Evolutionary conservation across 2,113 vertebrate genomes (phyloP).

Genomic region (Hassar affinis): DNA sequence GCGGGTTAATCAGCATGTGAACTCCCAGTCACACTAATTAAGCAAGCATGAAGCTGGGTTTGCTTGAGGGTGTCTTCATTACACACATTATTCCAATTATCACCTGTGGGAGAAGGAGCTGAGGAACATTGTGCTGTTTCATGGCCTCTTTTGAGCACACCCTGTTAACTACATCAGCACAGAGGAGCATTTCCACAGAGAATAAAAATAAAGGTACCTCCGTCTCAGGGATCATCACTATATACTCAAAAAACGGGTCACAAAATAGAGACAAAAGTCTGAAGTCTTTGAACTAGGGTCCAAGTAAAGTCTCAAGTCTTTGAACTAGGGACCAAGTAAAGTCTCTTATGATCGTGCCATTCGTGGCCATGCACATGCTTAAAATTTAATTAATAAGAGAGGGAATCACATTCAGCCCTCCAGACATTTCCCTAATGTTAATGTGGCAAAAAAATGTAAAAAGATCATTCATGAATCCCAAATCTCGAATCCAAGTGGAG

Average conservation of each 20-base stretch:
- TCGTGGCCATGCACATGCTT: too few species aligned
- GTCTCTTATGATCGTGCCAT: too few species aligned
- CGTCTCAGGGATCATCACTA: neutral
- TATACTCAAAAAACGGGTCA: neutral
- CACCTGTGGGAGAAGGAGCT: conserved; percentile 43
- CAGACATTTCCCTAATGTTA: too few species aligned
- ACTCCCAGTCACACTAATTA: conserved; percentile 47
- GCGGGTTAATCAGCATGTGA: conserved; percentile 50
- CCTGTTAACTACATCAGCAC: conserved; percentile 56
- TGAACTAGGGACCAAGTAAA: too few species aligned
- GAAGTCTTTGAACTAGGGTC: too few species aligned
- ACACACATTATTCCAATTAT: conserved; percentile 46
- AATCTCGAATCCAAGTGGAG: too few species aligned
- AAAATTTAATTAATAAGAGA: too few species aligned
- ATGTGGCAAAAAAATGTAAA: too few species aligned
- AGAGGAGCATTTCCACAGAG: conserved; percentile 38
- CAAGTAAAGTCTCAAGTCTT: too few species aligned
- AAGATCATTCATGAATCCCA: too few species aligned
- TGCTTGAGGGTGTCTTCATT: conserved; percentile 41
- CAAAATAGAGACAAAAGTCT: too few species aligned
- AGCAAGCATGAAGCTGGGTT: conserved; percentile 43
- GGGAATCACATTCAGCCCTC: too few species aligned
- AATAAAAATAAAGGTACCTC: neutral
- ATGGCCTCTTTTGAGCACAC: conserved; percentile 37
- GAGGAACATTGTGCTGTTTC: conserved; percentile 35